phyloP scores from a whole-genome alignment of 2,888 invertebrate genomes.

The Pristionchus arcanus region DNA sequence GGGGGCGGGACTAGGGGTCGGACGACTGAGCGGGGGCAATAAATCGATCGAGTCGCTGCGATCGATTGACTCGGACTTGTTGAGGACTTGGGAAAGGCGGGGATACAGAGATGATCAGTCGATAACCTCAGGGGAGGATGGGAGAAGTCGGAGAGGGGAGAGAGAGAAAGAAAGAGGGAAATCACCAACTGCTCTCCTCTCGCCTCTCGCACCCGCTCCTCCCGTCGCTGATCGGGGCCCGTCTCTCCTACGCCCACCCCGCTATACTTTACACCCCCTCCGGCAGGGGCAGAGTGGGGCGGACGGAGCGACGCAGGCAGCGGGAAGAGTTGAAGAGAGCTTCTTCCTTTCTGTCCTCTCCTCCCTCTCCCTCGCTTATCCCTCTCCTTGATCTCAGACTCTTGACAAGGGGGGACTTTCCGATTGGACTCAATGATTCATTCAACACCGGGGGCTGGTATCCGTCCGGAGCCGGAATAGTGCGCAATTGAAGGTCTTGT shows the following conservation, averaged over 20 bases:
- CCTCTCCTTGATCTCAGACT: slow-evolving; percentile 34
- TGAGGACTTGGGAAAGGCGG: slow-evolving; percentile 47
- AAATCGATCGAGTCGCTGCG: slow-evolving; percentile 12
- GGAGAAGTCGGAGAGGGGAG: slow-evolving; percentile 42
- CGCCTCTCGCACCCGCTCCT: slow-evolving; percentile 59
- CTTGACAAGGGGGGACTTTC: slow-evolving; percentile 21
- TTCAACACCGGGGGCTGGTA: background rate
- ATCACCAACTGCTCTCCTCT: slow-evolving; percentile 59
- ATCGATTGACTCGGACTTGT: slow-evolving; percentile 2
- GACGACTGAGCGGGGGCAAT: background rate
- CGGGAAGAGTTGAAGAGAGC: background rate
- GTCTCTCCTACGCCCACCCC: slow-evolving; percentile 48
- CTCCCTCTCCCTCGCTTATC: background rate
- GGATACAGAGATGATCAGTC: slow-evolving; percentile 45
- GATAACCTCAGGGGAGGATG: slow-evolving; percentile 45
- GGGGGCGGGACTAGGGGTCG: slow-evolving; percentile 30
- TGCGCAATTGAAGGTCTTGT: background rate
- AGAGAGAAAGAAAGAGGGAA: slow-evolving; percentile 45
- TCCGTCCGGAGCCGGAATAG: background rate
- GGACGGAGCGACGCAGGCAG: background rate
- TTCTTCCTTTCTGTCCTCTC: too few relatives aligned
- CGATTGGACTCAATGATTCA: slow-evolving; percentile 6
- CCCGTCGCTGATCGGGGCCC: slow-evolving; percentile 49
- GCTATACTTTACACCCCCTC: slow-evolving; percentile 54
- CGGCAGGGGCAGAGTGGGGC: background rate